Evolutionary conservation across 1,140 invertebrate genomes (phyloP).

Genomic region (Colletes gigas): DNA sequence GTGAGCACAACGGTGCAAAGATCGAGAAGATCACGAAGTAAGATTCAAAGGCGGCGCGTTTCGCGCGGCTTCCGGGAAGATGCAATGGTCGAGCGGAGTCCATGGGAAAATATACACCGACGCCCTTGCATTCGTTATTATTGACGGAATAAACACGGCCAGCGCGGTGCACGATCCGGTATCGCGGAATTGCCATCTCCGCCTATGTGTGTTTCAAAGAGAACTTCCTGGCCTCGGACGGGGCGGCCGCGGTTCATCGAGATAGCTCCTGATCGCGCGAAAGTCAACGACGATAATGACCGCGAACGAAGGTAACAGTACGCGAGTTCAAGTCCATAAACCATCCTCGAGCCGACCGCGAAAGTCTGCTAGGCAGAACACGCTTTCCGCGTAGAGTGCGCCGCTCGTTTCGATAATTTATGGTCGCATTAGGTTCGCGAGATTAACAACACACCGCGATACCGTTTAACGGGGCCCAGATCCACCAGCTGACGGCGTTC

Average conservation of each 20-base stretch:
- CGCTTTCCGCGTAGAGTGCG: conserved; percentile 12
- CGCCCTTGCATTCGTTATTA: conserved; percentile 58
- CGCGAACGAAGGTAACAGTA: conserved; percentile 43
- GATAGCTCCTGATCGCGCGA: conserved; percentile 25
- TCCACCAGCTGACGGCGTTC: background rate
- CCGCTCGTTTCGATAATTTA: conserved; percentile 51
- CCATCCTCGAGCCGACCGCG: conserved; percentile 22
- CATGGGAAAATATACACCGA: conserved; percentile 62
- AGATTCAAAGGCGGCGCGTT: conserved; percentile 22
- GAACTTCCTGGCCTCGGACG: conserved; percentile 31
- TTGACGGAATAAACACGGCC: conserved; percentile 60
- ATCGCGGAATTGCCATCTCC: conserved; percentile 6
- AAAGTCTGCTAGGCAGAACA: background rate
- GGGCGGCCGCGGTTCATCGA: background rate
- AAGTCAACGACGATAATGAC: conserved; percentile 42
- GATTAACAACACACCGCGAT: conserved; percentile 27
- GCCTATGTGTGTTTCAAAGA: background rate
- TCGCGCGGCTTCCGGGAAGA: conserved; percentile 51
- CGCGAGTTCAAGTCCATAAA: conserved; percentile 39
- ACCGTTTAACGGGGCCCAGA: conserved; percentile 11
- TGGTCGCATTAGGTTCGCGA: conserved; percentile 21
- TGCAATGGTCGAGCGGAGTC: conserved; percentile 38
- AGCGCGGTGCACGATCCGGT: background rate
- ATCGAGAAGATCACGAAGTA: background rate
- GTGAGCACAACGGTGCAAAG: too few relatives aligned